Evolutionary conservation across 2,888 invertebrate genomes (phyloP).

Genomic region (Auanema sp.): DNA sequence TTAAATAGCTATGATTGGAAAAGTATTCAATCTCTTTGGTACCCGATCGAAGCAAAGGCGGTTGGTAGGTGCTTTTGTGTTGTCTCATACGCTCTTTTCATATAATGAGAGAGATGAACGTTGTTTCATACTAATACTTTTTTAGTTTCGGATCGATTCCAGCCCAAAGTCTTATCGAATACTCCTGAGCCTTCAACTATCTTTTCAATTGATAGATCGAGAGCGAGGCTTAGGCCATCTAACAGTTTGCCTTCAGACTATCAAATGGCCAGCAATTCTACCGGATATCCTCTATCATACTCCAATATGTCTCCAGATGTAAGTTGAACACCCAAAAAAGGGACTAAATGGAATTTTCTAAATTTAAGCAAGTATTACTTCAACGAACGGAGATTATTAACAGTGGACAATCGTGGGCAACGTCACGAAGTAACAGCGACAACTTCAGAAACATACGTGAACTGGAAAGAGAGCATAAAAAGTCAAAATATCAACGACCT

Average conservation of each 20-base stretch:
- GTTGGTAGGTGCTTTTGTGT: constrained; percentile 5
- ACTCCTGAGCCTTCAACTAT: constrained; percentile 6
- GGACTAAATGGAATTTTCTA: background rate
- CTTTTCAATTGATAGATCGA: constrained; percentile 8
- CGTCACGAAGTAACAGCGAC: background rate
- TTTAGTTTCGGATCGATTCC: background rate
- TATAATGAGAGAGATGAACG: background rate
- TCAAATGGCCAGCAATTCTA: background rate
- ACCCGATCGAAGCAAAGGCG: background rate
- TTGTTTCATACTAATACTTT: background rate
- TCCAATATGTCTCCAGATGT: background rate
- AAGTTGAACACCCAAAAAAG: background rate
- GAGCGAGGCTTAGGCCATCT: constrained; percentile 13
- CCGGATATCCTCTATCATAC: background rate
- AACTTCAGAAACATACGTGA: background rate
- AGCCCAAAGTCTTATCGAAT: background rate
- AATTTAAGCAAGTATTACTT: background rate
- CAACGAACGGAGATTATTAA: background rate
- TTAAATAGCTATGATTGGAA: background rate
- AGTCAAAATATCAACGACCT: constrained; percentile 18
- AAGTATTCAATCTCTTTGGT: background rate
- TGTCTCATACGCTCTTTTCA: background rate
- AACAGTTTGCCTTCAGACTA: background rate
- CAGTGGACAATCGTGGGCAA: background rate
- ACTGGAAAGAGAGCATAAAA: constrained; percentile 9